Base-by-base conservation (phyloP, 2,888 invertebrate species). In the Maniola hyperantus region DNA sequence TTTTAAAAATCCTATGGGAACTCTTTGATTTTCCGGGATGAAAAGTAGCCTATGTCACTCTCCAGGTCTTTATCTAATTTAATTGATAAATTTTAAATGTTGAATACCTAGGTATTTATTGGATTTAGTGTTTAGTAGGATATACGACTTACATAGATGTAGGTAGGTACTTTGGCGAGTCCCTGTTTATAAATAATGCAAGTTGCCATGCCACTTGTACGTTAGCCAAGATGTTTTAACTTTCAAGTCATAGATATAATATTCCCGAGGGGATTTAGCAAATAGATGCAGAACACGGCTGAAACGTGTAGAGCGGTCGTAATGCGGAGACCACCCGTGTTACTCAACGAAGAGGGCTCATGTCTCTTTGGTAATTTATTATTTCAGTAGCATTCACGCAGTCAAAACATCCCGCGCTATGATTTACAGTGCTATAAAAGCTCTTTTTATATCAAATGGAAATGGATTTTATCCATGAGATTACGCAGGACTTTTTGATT, bases 321-420 rank as follows among this genome's bases (percentile, higher is more conserved):
- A 72, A 75, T 73, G 75, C 71, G 73, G 67, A 76, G 91, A 92
- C 91, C 91, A 91, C 92, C 91, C 89, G 87, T 78, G 82, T 72
- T 83, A 84, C 46, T 20, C 39, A 82, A 78, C 75, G 77, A 79
- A 83, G 85, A 84, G 85, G 83, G 84, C 84, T 84, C 78, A 80
- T 82, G 86, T 87, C 89, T 88, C 84, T 80, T 83, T 77, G 79
- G 80, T 86, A 89, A 91, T 91, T 90, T 91, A 92, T 90, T 90
- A 89, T 91, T 91, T 88, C 89, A 87, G 89, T 83, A 82, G 75
- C 75, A 78, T 78, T 81, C 81, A 82, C 71, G 70, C 81, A 88
- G 91, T 91, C 92, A 91, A 88, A 91, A 91, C 92, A 91, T 88
- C 88, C 90, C 88, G 84, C 83, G 69, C 74, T 76, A 89, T 92